Percentiles rank a stretch among this genome's conserved stretches.
phyloP scores from a whole-genome alignment of 2,113 vertebrate species.

The Ploceus nigricollis region DNA sequence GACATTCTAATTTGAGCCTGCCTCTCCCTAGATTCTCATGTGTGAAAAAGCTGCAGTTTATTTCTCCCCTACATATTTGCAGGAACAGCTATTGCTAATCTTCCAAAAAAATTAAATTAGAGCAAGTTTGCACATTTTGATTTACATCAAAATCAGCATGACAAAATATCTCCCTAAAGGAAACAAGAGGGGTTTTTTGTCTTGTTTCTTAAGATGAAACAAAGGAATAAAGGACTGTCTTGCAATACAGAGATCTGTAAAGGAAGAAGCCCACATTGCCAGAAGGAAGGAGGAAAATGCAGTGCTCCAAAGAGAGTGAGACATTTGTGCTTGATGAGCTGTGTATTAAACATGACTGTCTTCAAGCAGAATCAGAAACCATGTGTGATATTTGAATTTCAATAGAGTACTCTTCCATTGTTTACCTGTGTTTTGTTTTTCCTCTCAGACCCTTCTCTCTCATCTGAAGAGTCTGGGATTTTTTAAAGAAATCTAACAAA shows the following conservation, averaged over 20 bases:
- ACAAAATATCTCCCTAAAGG: neutral
- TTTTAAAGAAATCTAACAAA: neutral
- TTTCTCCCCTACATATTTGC: neutral
- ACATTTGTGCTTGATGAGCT: neutral
- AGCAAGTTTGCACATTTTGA: neutral
- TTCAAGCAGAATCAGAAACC: neutral
- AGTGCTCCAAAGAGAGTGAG: neutral
- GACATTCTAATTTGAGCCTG: neutral
- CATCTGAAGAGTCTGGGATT: neutral
- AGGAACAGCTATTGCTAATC: fast-evolving
- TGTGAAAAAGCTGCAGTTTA: neutral
- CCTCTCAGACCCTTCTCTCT: neutral
- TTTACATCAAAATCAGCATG: neutral
- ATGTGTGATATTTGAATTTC: neutral
- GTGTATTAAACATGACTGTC: neutral
- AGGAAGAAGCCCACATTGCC: neutral
- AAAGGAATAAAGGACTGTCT: neutral
- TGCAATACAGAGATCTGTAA: neutral
- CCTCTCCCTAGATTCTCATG: neutral
- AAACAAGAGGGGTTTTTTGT: fast-evolving
- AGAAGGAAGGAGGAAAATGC: neutral
- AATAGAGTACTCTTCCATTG: neutral
- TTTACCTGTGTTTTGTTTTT: neutral
- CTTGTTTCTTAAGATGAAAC: neutral
- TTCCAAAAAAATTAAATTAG: neutral